Evolutionary conservation across 2,113 vertebrate species (phyloP).

Genomic region (Saccopteryx bilineata): DNA sequence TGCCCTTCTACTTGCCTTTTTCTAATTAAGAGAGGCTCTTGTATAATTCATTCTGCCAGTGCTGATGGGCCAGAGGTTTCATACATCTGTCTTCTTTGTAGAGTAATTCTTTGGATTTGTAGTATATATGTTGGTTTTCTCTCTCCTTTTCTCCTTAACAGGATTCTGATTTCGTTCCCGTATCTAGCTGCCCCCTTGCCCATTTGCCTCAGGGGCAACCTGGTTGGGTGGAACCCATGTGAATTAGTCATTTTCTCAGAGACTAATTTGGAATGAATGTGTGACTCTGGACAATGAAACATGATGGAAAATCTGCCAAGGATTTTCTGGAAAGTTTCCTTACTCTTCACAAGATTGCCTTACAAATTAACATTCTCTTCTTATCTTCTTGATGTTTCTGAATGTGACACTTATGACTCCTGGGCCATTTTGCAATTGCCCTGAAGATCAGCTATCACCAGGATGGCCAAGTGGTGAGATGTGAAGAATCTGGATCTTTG

Average conservation of each 20-base stretch:
- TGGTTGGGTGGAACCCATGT: background rate
- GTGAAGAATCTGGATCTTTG: background rate
- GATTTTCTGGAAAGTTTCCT: background rate
- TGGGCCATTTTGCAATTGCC: background rate
- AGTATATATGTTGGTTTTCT: background rate
- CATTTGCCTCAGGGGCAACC: background rate
- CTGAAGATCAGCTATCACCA: background rate
- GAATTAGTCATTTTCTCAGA: background rate
- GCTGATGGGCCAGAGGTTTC: background rate
- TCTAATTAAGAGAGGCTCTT: background rate
- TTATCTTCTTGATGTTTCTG: background rate
- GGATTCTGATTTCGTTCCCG: background rate
- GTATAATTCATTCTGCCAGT: slow-evolving; percentile 1
- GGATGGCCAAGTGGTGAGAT: background rate
- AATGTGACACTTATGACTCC: background rate
- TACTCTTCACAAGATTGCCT: background rate
- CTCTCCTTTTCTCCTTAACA: background rate
- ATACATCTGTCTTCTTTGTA: background rate
- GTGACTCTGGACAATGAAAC: background rate
- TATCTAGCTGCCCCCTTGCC: background rate
- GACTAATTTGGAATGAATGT: background rate
- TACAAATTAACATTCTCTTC: background rate
- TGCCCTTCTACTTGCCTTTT: background rate
- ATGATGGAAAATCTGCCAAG: background rate
- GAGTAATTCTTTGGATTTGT: background rate